A percentile compares a stretch with the other conserved stretches of the same genome.
Conservation (phyloP, 2,797 vertebrate species). For the Alcedo atthis region DNA sequence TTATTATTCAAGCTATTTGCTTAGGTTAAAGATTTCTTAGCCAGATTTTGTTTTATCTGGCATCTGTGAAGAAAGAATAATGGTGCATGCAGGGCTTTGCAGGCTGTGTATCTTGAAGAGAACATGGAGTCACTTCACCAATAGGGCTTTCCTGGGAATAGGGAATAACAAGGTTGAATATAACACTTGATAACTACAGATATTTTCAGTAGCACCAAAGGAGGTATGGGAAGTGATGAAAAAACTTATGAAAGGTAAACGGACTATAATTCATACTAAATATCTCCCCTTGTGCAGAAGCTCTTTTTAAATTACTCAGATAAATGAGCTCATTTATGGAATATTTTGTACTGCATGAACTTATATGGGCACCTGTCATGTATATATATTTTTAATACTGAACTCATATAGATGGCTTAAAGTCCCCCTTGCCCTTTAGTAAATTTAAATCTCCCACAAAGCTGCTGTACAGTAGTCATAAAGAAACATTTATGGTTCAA, state of each 20-base stretch:
- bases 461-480: slow-evolving; percentile 74
- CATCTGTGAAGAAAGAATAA: not conserved
- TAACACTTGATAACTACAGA: slow-evolving; percentile 46
- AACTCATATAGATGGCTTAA: slow-evolving; percentile 61
- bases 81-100: not conserved
- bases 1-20: slow-evolving; percentile 17
- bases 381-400: slow-evolving; percentile 72
- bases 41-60: not conserved
- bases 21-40: slow-evolving; percentile 21
- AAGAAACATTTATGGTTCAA: slow-evolving; percentile 80
- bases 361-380: slow-evolving; percentile 73
- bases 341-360: slow-evolving; percentile 66
- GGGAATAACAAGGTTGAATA: slow-evolving; percentile 54
- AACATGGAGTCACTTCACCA: slow-evolving; percentile 27
- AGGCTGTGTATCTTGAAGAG: not conserved
- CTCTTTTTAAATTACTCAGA: slow-evolving; percentile 70
- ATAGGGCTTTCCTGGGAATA: slow-evolving; percentile 49
- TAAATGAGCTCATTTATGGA: slow-evolving; percentile 72
- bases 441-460: slow-evolving; percentile 74
- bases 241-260: slow-evolving; percentile 66
- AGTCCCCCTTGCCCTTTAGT: slow-evolving; percentile 71
- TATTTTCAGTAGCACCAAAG: slow-evolving; percentile 66
- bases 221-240: slow-evolving; percentile 64
- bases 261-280: slow-evolving; percentile 63
- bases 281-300: slow-evolving; percentile 65